Evolutionary conservation across 2,888 invertebrate genomes (phyloP), one percentile per base, ranked within the genome.

Genomic region (Notodonta dromedarius): DNA sequence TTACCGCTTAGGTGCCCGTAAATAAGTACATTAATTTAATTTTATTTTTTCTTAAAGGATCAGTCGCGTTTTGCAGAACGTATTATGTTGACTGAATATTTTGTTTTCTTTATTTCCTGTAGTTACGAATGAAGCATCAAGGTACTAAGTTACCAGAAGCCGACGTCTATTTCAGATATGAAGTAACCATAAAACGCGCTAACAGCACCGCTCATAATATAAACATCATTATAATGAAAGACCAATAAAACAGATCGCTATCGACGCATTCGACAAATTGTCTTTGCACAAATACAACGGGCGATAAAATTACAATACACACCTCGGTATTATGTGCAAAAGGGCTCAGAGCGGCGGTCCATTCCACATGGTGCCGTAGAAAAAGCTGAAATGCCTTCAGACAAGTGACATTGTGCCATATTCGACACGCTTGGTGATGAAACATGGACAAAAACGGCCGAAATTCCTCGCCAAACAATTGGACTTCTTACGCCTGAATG

Each of bases 391-490:
- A 79, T 76, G 72, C 60, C 57, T 67, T 60, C 65, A 64, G 73
- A 72, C 69, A 58, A 66, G 13, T 51, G 60, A 59, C 62, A 61
- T 72, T 74, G 85, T 84, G 83, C 74, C 78, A 78, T 76, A 73
- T 77, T 77, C 80, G 77, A 83, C 88, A 81, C 88, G 79, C 70
- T 62, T 77, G 78, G 87, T 85, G 88, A 80, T 79, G 79, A 79
- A 79, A 63, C 77, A 73, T 71, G 74, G 53, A 63, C 62, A 72
- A 75, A 70, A 58, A 61, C 39, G 59, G 59, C 64, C 78, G 72
- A 80, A 85, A 86, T 88, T 85, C 87, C 83, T 59, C 69, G 71
- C 70, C 70, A 79, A 79, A 80, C 80, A 83, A 85, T 85, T 83
- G 69, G 65, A 69, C 66, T 71, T 72, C 68, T 75, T 75, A 66